Percentiles rank a stretch among this genome's conserved stretches.
phyloP scores from a whole-genome alignment of 1,140 invertebrate species.

The Heliconius nattereri region DNA sequence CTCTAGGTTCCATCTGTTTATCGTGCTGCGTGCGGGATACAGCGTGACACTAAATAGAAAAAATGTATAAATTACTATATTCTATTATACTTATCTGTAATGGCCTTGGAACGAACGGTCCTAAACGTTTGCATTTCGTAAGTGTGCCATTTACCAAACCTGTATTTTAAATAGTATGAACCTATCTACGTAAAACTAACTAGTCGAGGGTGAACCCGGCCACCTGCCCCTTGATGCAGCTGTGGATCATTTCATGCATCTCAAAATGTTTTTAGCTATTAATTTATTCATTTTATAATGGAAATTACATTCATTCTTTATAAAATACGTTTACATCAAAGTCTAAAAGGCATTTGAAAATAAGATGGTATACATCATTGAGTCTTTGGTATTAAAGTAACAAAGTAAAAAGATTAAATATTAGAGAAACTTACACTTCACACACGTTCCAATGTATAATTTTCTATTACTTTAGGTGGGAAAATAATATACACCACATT shows the following conservation, averaged over 20 bases:
- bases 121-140: conserved; percentile 51
- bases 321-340: not conserved
- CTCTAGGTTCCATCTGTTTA: too few species aligned
- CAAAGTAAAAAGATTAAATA: not conserved
- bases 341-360: not conserved
- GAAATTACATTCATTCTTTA: not conserved
- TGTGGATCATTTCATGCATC: conserved; percentile 14
- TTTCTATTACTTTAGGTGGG: not conserved
- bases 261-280: conserved; percentile 19
- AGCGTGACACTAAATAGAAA: too few species aligned
- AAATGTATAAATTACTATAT: conserved; percentile 4
- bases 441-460: not conserved
- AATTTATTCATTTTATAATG: conserved; percentile 12
- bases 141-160: conserved; percentile 40
- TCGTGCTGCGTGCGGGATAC: too few species aligned
- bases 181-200: not conserved
- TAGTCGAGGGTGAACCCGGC: not conserved
- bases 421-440: not conserved
- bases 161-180: conserved; percentile 3
- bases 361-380: not conserved
- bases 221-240: conserved; percentile 23
- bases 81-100: conserved; percentile 59
- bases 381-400: not conserved
- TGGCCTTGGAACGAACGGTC: conserved; percentile 60
- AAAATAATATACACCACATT: not conserved